Evolutionary conservation across 1,140 invertebrate genomes (phyloP).

Genomic region (Lepidurus packardi): DNA sequence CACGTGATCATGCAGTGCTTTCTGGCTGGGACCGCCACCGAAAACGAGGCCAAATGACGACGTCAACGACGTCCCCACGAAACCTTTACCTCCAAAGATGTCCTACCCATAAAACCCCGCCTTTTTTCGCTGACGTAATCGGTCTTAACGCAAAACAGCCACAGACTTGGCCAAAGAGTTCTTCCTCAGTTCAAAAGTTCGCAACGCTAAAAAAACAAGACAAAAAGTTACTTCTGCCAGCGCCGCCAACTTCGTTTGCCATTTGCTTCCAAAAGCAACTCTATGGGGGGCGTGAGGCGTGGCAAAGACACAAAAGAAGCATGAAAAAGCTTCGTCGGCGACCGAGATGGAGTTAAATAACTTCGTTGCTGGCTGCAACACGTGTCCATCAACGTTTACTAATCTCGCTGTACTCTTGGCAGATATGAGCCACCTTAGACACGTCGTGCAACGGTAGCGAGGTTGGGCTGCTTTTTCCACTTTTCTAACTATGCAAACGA

Average conservation of each 20-base stretch:
- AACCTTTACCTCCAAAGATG: too few relatives aligned
- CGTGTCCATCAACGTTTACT: neutral
- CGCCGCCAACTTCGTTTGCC: too few relatives aligned
- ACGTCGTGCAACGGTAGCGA: neutral
- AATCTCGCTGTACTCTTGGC: neutral
- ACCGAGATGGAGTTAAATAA: neutral
- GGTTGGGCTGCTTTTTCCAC: neutral
- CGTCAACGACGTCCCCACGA: neutral
- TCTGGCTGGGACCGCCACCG: neutral
- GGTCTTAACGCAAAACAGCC: too few relatives aligned
- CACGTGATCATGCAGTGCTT: conserved; percentile 2
- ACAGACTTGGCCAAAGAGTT: too few relatives aligned
- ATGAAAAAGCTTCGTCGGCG: neutral
- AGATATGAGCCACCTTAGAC: neutral
- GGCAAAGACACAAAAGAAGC: neutral
- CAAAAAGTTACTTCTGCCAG: too few relatives aligned
- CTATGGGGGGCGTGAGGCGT: too few relatives aligned
- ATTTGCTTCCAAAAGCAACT: too few relatives aligned
- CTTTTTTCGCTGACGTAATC: too few relatives aligned
- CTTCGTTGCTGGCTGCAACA: neutral
- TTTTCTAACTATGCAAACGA: neutral
- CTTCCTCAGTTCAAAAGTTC: too few relatives aligned
- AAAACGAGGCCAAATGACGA: neutral
- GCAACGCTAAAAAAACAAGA: too few relatives aligned
- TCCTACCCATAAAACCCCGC: too few relatives aligned